Evolutionary conservation across 2,113 vertebrate genomes (phyloP), one percentile per base, ranked within the genome.

Genomic region (Ivindomyrus marchei): DNA sequence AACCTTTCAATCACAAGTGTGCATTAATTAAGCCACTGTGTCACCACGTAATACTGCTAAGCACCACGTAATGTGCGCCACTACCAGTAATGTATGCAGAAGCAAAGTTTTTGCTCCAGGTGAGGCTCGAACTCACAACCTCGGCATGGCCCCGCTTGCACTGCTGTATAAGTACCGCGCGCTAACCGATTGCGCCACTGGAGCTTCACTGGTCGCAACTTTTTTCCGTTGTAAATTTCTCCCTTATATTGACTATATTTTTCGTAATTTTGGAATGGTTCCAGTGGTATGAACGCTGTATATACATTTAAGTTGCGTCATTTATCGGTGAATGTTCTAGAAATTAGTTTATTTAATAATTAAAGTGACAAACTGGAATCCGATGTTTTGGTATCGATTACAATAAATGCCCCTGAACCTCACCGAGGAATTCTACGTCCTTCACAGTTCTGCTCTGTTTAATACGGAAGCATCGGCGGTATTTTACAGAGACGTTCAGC

Each of bases 101-200:
- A 52, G 58, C 58, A 66, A 66, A 27, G 62, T 3, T 27, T 27
- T n/a, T 99, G 98, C 98, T 98, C 98, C 98, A 99, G 98, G 98
- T 99, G 98, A 99, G 98, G 98, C 97, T 99, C 97, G 98, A 99
- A 99, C 98, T 99, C 98, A 99, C 97, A 99, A 99, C 97, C 97
- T 99, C 97, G 97, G 97, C 97, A 98, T 99, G 27, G 96, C 97
- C 97, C 56, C 70, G 94, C 96, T 93, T 91, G 91, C 97, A 99
- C 98, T 98, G 98, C 96, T 95, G 85, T 98, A 98, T 99, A 99
- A 98, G 97, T 98, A 98, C 97, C 97, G 97, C 97, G 96, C 97
- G 96, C 97, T 98, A 97, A 98, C 98, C 97, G 97, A 98, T 98
- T 99, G 98, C 97, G 97, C 98, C 97, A 99, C 97, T 99, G 98